Percentiles rank a stretch among this genome's conserved stretches.
Evolutionary conservation across 2,797 vertebrate genomes (phyloP).

Genomic region (Galago senegalensis): DNA sequence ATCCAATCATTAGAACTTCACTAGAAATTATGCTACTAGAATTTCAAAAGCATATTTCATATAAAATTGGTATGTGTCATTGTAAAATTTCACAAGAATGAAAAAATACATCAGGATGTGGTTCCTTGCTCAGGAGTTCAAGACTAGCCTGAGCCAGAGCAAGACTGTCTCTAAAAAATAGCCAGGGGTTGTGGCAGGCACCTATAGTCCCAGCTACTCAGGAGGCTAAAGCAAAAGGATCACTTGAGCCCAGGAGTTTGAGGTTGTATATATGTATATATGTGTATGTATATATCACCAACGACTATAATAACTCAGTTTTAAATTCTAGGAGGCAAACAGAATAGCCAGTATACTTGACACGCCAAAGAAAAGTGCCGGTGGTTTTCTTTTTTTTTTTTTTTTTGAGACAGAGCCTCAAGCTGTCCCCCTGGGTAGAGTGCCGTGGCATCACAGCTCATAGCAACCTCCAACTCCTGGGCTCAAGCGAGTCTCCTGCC

Average conservation of each 20-base stretch:
- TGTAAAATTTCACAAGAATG: slow-evolving; percentile 1
- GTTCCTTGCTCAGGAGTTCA: background rate
- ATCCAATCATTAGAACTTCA: slow-evolving; percentile 36
- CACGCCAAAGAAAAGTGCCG: background rate
- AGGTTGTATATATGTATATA: too few species aligned
- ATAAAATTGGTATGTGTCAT: background rate
- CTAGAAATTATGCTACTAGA: slow-evolving; percentile 8
- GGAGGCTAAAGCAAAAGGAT: too few species aligned
- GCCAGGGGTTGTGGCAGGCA: too few species aligned
- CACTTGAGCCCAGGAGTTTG: too few species aligned
- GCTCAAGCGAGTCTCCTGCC: too few species aligned
- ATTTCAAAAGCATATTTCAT: background rate
- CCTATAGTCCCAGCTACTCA: too few species aligned
- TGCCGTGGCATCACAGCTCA: too few species aligned
- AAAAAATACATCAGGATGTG: background rate
- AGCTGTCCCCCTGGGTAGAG: too few species aligned
- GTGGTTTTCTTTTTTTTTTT: background rate
- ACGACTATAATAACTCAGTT: background rate
- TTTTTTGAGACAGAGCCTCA: too few species aligned
- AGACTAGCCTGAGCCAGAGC: too few species aligned
- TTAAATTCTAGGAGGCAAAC: slow-evolving; percentile 26
- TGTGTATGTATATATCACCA: background rate
- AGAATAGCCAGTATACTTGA: slow-evolving; percentile 13
- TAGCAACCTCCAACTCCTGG: too few species aligned
- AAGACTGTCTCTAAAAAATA: too few species aligned